These are phyloP conservation scores for Phenganax stokvisi DNA, from an alignment of 92 coral and sea anemone genomes.

Conservation along the genomic window DNA sequence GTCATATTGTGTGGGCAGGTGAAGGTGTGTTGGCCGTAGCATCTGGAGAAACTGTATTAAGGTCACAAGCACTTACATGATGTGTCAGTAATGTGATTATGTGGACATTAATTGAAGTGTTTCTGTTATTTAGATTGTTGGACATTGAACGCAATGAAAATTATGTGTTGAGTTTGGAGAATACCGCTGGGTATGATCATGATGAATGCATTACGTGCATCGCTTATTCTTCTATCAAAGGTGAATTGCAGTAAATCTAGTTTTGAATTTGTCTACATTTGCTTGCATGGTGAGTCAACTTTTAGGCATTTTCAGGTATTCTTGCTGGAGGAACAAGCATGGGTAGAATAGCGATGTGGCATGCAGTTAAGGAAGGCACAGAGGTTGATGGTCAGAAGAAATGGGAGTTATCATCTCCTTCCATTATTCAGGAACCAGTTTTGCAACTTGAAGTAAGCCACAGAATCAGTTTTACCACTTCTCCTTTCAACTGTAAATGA, in stretches of 20 bases:
- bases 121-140: conserved; percentile 57
- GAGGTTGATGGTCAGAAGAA: conserved; percentile 60
- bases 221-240: conserved; percentile 78
- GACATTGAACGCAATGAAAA: conserved; percentile 90
- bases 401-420: conserved; percentile 89
- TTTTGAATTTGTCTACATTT: not conserved
- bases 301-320: conserved; percentile 46
- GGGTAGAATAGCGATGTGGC: conserved; percentile 98
- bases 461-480: not conserved
- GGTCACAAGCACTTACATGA: conserved; percentile 44
- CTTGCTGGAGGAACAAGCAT: conserved; percentile 95
- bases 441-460: conserved; percentile 69
- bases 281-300: no score
- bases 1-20: conserved; percentile 96
- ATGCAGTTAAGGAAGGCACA: conserved; percentile 45
- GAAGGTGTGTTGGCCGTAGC: conserved; percentile 85
- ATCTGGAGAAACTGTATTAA: conserved; percentile 81
- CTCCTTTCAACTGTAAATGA: not conserved
- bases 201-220: conserved; percentile 85
- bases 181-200: conserved; percentile 62
- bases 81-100: not conserved
- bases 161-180: conserved; percentile 73
- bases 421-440: conserved; percentile 71
- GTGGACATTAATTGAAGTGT: no score
- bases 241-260: conserved; percentile 32